Conservation (phyloP, 2,797 vertebrate genomes). For the Neoniphon sammara region DNA sequence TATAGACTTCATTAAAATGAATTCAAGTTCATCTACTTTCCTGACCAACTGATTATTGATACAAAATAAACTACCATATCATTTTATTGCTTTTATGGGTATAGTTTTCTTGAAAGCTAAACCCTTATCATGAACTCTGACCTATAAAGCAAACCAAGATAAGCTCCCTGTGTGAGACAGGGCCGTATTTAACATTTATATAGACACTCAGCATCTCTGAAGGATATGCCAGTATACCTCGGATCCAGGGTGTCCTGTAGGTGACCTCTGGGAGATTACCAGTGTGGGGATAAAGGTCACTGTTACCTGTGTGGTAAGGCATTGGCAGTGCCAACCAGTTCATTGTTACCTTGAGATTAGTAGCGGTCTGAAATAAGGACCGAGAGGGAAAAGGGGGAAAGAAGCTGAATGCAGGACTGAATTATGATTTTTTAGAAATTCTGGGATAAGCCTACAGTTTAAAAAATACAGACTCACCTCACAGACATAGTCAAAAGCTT, state of each 20-base stretch:
- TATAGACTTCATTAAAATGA: no score
- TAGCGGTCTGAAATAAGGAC: constrained; percentile 65
- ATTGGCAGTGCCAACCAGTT: constrained; percentile 75
- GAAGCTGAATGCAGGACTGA: neutral
- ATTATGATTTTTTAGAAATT: neutral
- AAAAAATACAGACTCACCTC: constrained; percentile 72
- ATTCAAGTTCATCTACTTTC: no score
- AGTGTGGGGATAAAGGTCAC: constrained; percentile 69
- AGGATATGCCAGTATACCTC: constrained; percentile 61
- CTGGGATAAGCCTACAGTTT: neutral
- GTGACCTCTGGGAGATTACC: constrained; percentile 65
- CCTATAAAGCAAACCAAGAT: no score
- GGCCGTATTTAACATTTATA: no score
- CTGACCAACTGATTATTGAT: no score
- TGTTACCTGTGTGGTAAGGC: constrained; percentile 63
- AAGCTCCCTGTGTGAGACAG: no score
- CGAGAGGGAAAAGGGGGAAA: neutral
- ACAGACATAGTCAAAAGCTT: constrained; percentile 79
- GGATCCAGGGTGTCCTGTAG: constrained; percentile 81
- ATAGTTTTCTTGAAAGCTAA: no score
- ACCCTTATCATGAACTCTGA: no score
- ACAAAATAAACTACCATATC: no score
- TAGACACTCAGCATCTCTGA: no score
- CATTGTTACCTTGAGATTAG: constrained; percentile 66
- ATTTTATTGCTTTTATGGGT: no score